Evolutionary conservation across 2,888 invertebrate genomes (phyloP).

Genomic region (Rotaria magnacalcarata): DNA sequence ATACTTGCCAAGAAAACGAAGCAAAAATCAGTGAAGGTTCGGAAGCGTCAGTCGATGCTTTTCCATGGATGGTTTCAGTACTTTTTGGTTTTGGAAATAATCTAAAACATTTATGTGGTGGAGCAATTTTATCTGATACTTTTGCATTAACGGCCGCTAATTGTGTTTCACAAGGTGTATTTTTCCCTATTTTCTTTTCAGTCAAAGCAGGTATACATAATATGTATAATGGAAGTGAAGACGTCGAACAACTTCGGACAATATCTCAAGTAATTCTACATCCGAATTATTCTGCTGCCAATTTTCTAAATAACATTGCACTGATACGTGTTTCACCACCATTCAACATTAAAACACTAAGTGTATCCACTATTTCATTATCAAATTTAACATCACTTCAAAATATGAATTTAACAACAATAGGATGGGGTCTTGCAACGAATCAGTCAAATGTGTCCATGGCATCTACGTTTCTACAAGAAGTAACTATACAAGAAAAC

Average conservation of each 20-base stretch:
- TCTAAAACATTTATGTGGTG: not conserved
- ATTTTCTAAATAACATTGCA: not conserved
- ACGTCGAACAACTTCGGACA: not conserved
- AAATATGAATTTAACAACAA: not conserved
- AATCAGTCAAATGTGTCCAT: not conserved
- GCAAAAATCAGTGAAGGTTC: not conserved
- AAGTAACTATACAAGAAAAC: not conserved
- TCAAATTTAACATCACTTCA: not conserved
- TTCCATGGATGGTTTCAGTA: conserved; percentile 9
- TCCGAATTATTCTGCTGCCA: not conserved
- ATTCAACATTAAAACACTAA: not conserved
- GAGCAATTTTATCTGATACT: not conserved
- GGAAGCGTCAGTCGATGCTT: not conserved
- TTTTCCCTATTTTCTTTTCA: not conserved
- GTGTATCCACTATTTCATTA: not conserved
- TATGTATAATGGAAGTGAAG: not conserved
- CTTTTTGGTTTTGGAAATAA: not conserved
- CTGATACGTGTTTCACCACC: not conserved
- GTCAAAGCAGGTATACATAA: not conserved
- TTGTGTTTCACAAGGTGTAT: not conserved
- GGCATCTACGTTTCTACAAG: not conserved
- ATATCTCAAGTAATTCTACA: not conserved
- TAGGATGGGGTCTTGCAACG: not conserved
- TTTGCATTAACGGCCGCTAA: not conserved
- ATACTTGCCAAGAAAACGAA: not conserved